These are phyloP conservation scores for Rhingia rostrata DNA, from an alignment of 2,888 invertebrate genomes.

Conservation along the genomic window DNA sequence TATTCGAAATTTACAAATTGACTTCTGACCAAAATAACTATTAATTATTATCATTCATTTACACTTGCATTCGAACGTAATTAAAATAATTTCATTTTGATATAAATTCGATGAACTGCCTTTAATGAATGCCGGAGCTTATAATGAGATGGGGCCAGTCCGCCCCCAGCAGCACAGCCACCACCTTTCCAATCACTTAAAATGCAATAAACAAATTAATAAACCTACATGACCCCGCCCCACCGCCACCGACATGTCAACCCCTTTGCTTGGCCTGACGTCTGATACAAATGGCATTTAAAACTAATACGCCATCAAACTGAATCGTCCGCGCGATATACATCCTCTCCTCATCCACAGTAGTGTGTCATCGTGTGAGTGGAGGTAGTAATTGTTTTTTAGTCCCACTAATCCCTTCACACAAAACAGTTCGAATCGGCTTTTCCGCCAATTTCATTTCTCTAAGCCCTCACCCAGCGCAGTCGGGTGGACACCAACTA, in stretches of 20 bases:
- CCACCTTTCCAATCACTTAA: constrained; percentile 75
- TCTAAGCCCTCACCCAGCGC: constrained; percentile 46
- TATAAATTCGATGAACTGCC: constrained; percentile 42
- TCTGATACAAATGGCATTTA: constrained; percentile 63
- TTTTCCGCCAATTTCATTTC: constrained; percentile 73
- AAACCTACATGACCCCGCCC: constrained; percentile 15
- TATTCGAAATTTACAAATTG: constrained; percentile 24
- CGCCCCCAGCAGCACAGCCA: constrained; percentile 12
- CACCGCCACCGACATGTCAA: not conserved
- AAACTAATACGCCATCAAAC: constrained; percentile 69
- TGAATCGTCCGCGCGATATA: constrained; percentile 60
- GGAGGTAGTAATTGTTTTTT: constrained; percentile 69
- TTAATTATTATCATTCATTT: constrained; percentile 23
- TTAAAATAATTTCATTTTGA: constrained; percentile 54
- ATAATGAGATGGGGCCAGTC: constrained; percentile 27
- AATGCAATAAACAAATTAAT: constrained; percentile 78
- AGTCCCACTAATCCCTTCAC: constrained; percentile 72
- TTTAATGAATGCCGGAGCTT: constrained; percentile 5
- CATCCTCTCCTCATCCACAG: constrained; percentile 9
- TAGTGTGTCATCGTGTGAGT: constrained; percentile 21
- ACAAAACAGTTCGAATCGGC: constrained; percentile 73
- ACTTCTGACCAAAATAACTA: constrained; percentile 9
- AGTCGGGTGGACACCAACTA: not conserved
- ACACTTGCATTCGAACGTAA: constrained; percentile 15
- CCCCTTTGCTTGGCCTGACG: constrained; percentile 4